A percentile compares a stretch with the other conserved stretches of the same genome.
These are phyloP conservation scores for Isurus oxyrinchus DNA, from an alignment of 2,113 vertebrate species.

Conservation along the genomic window DNA sequence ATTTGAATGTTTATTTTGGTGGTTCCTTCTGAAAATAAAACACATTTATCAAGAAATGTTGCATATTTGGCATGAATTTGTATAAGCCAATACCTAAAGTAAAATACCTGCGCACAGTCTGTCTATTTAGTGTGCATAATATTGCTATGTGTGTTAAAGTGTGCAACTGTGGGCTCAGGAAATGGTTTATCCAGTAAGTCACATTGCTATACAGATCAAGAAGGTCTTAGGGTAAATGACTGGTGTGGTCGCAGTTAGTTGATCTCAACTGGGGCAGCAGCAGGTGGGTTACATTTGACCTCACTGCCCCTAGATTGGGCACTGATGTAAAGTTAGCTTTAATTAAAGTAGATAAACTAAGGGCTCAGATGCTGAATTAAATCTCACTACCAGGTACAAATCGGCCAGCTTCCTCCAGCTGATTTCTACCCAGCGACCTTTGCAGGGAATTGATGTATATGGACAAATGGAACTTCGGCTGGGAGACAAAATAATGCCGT, in stretches of 20 bases:
- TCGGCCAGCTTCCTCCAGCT: not conserved
- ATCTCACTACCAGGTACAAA: not conserved
- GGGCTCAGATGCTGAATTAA: not conserved
- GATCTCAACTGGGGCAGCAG: not conserved
- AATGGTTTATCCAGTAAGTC: not conserved
- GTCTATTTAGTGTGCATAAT: not conserved
- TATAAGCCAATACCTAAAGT: not conserved
- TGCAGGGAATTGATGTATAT: not conserved
- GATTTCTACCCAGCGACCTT: not conserved
- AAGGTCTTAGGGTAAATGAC: not conserved
- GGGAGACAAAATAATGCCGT: not conserved
- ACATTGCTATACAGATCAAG: not conserved
- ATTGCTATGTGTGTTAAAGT: not conserved
- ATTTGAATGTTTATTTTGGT: not conserved
- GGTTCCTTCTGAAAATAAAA: not conserved
- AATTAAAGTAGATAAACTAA: constrained; percentile 19
- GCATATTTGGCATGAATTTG: not conserved
- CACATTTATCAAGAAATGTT: not conserved
- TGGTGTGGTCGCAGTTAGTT: not conserved
- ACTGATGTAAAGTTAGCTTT: constrained; percentile 16
- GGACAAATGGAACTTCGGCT: not conserved
- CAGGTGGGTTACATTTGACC: constrained; percentile 15
- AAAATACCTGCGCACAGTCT: not conserved
- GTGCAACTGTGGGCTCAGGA: not conserved
- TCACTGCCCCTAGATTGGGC: not conserved